Conservation (phyloP, 2,113 vertebrate genomes). For the Taxidea taxus region DNA sequence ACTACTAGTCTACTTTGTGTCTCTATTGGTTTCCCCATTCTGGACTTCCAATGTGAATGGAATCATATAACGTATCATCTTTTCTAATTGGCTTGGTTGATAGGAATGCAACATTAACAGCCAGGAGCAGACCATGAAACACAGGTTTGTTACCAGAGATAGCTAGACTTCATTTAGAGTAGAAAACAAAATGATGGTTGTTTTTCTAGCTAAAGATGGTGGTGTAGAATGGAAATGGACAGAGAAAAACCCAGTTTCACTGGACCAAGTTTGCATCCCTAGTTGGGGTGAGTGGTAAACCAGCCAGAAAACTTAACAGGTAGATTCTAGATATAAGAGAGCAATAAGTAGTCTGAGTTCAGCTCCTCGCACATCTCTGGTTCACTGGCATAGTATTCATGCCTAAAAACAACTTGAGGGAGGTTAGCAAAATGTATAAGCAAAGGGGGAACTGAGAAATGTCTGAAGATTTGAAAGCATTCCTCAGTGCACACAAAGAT, state of each 20-base stretch:
- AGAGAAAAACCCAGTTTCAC: neutral
- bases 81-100: neutral
- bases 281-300: neutral
- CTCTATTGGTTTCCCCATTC: neutral
- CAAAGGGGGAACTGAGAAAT: neutral
- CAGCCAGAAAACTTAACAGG: neutral
- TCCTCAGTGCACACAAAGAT: neutral
- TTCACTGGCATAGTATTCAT: neutral
- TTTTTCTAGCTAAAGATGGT: neutral
- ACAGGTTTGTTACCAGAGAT: neutral
- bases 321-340: neutral
- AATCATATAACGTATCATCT: neutral
- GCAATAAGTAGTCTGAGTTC: neutral
- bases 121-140: neutral
- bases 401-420: neutral
- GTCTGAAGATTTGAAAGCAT: neutral
- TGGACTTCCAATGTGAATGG: neutral
- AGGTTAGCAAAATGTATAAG: neutral
- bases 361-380: neutral
- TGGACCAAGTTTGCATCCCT: neutral
- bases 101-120: neutral
- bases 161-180: neutral
- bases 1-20: neutral
- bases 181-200: neutral
- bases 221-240: neutral